Evolutionary conservation across 2,888 invertebrate species (phyloP), one percentile per base, ranked within the genome.

Genomic region (Salticus scenicus): DNA sequence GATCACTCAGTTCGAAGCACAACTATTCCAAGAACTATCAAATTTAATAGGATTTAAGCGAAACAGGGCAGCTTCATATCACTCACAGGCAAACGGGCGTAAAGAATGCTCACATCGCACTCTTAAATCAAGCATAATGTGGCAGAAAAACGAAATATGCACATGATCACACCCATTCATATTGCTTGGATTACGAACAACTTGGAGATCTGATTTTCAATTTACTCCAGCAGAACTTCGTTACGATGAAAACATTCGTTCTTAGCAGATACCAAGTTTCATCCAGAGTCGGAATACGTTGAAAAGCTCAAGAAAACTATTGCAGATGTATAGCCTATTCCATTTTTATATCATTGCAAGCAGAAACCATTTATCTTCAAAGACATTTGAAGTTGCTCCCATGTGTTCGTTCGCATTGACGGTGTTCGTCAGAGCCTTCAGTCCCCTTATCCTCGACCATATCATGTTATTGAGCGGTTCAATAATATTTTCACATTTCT

Each of bases 181-280:
- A 37, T 27, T 37, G 20, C 70, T 70, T 27, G 42, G 70, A 1
- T 70, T 70, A 20, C 41, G 41, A 30, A 0, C 5, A 0, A 42
- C n/a, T 41, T 70, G 70, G 42, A 20, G 27, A 0, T 20, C 1
- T 27, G 17, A 70, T 70, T 70, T 27, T 42, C 27, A 70, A 24
- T 7, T 24, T 27, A 42, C 42, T 20, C 69, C 69, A 37, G 37
- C 69, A 10, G 69, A 37, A 37, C n/a, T 69, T 1, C n/a, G 27
- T 31, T 70, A 41, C n/a, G 42, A 42, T 27, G 42, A 70, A 70
- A 42, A 27, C 27, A 42, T 70, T 41, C 20, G 42, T 70, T 70
- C n/a, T 5, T 69, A 7, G n/a, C 31, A 33, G 30, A 71, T n/a
- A 71, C 71, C 14, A 28, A 24, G 14, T n/a, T 42, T 71, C 27